Evolutionary conservation across 1,140 invertebrate genomes (phyloP), one percentile per base, ranked within the genome.

Genomic region (Microplitis demolitor): DNA sequence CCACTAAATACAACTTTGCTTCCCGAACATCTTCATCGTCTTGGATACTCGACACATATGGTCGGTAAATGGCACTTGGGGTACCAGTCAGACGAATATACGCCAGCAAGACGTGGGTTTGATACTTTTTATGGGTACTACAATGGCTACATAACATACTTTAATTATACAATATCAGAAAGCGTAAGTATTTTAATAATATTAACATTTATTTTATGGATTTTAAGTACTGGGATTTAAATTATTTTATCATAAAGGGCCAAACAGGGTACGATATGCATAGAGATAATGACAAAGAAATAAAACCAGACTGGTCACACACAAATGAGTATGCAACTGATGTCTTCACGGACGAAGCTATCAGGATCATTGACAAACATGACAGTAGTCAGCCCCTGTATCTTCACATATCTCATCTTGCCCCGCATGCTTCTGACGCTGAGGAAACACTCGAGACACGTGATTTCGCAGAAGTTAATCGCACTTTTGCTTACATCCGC

Each of bases 71-170:
- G 89, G 83, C 85, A 88, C 39, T 72, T 84, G 11, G 86, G 86
- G 4, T 87, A 87, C 72, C 74, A 78, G 24, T 78, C 78, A 0
- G 82, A 82, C 66, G 78, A 82, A 31, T 87, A 88, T 63, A 90
- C 90, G 0, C 92, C 92, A 2, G 87, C 87, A 0, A 75, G 83
- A 66, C 85, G 91, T 16, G 92, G 92, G 2, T 93, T 91, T 77
- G 89, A 92, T 73, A 85, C 86, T 0, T 91, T 92, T 79, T 90
- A 89, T 74, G 92, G 92, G 0, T 93, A 92, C 77, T 92, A 90
- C 84, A 88, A 84, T 73, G 92, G 92, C 4, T 88, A 88, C 64
- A 87, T 91, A 61, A 82, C 88, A 70, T 91, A 91, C 74, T 91
- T 83, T 75, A 86, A 88, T 78, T 88, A 90, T 16, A 81, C 79